Evolutionary conservation across 2,888 invertebrate genomes (phyloP).

Genomic region (Ptychoptera albimana): DNA sequence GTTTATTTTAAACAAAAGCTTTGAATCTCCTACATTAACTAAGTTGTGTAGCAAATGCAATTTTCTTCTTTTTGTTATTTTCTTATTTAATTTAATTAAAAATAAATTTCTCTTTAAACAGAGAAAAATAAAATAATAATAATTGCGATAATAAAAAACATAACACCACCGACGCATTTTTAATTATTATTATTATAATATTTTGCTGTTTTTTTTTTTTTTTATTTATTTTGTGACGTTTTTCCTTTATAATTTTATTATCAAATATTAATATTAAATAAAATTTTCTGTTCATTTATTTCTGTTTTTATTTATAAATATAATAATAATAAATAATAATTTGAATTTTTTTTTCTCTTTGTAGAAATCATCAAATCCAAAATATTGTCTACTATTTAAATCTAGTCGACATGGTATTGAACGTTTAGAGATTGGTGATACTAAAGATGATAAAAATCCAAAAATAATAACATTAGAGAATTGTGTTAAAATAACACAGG

Average conservation of each 20-base stretch:
- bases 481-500: constrained; percentile 67
- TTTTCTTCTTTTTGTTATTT: no score
- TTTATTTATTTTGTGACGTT: neutral
- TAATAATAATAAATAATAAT: neutral
- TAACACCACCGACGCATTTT: no score
- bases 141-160: no score
- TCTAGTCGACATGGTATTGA: constrained; percentile 75
- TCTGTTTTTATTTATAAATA: constrained; percentile 4
- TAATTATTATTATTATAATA: no score
- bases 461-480: constrained; percentile 73
- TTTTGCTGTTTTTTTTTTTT: neutral
- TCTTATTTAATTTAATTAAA: no score
- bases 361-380: constrained; percentile 72
- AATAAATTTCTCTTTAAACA: no score
- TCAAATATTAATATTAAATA: neutral
- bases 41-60: no score
- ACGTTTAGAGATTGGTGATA: constrained; percentile 71
- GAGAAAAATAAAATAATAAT: no score
- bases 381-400: constrained; percentile 46
- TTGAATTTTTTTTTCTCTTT: constrained; percentile 18
- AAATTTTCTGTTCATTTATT: neutral
- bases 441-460: constrained; percentile 55
- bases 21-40: no score
- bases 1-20: no score
- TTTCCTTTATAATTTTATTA: no score